Conservation (phyloP, 2,113 vertebrate genomes). For the Urocynchramus pylzowi region DNA sequence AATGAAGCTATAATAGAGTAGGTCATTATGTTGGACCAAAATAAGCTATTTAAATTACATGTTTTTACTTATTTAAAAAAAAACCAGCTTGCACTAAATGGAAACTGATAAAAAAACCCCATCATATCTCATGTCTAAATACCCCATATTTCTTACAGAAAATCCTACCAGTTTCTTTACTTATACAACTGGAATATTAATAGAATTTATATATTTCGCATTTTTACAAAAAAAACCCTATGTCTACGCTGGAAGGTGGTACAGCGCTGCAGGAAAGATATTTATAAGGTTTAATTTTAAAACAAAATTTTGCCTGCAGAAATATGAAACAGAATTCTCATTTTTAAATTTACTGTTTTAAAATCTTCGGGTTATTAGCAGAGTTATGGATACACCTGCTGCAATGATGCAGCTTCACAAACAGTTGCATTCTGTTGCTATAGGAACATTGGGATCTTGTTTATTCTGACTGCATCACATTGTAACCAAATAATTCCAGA, state of each 20-base stretch:
- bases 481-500: neutral
- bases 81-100: neutral
- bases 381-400: neutral
- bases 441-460: neutral
- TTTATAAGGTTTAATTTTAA: neutral
- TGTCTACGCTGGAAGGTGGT: neutral
- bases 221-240: neutral
- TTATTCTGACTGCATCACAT: neutral
- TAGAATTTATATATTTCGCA: neutral
- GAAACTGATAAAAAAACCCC: neutral
- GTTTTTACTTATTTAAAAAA: constrained; percentile 13
- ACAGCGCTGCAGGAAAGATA: neutral
- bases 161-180: neutral
- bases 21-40: constrained; percentile 43
- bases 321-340: neutral
- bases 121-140: neutral
- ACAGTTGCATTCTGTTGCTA: neutral
- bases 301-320: neutral
- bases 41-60: constrained; percentile 29
- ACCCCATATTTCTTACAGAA: neutral
- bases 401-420: neutral
- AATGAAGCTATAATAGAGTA: constrained; percentile 43
- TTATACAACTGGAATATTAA: neutral
- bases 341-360: neutral
- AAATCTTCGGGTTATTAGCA: neutral